Conservation (phyloP, 2,113 vertebrate species). For the Synodontis membranacea region DNA sequence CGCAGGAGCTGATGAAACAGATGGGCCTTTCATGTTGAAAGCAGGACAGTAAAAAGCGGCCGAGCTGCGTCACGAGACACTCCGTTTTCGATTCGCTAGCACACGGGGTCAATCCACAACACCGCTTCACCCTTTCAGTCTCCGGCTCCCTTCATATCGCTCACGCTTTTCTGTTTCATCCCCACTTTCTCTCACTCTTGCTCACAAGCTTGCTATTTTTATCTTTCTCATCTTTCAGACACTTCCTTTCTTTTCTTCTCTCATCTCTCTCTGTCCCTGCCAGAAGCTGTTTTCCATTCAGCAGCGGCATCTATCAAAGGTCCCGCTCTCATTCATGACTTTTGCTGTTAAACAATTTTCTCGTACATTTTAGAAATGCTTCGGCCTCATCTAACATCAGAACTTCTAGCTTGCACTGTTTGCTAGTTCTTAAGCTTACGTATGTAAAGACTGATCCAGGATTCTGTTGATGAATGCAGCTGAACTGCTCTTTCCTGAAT, state of each 20-base stretch:
- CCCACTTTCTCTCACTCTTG: constrained; percentile 3
- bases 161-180: constrained; percentile 27
- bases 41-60: constrained; percentile 52
- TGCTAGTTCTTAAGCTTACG: background rate
- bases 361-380: background rate
- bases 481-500: background rate
- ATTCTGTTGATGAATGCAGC: background rate
- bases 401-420: background rate
- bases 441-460: background rate
- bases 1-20: constrained; percentile 38
- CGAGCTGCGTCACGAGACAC: constrained; percentile 2
- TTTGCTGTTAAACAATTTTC: background rate
- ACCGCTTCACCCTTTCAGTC: background rate
- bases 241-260: background rate
- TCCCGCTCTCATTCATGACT: background rate
- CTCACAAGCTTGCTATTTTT: background rate
- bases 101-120: background rate
- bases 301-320: background rate
- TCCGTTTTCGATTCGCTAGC: background rate
- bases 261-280: background rate
- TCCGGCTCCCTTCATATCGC: constrained; percentile 37
- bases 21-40: constrained; percentile 69
- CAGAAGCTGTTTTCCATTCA: background rate
- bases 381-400: background rate
- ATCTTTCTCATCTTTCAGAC: constrained; percentile 1